These are phyloP conservation scores for Palloptera scutellata DNA, from an alignment of 2,888 invertebrate genomes.

Conservation along the genomic window DNA sequence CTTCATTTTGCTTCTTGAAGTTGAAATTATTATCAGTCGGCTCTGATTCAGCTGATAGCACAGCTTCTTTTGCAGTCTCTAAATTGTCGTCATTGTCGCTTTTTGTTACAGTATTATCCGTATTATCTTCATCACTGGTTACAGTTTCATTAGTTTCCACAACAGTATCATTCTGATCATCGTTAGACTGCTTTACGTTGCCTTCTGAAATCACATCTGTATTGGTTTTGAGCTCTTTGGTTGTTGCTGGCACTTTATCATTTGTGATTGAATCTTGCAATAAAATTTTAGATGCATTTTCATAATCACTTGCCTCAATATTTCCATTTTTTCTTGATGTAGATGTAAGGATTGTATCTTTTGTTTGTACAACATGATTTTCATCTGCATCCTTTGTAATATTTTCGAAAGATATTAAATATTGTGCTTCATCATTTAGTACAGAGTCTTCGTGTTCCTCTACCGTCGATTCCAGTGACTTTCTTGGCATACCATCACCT, in stretches of 20 bases:
- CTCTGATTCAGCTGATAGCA: neutral
- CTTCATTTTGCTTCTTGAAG: too few species aligned
- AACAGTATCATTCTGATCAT: neutral
- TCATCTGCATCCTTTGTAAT: neutral
- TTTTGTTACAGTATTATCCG: constrained; percentile 21
- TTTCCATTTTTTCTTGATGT: constrained; percentile 18
- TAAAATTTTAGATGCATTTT: neutral
- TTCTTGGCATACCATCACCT: neutral
- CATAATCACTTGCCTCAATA: neutral
- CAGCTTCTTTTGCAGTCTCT: neutral
- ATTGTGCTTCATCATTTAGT: constrained; percentile 1
- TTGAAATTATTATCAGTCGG: too few species aligned
- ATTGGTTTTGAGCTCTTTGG: too few species aligned
- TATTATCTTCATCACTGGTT: constrained; percentile 12
- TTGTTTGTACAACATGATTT: neutral
- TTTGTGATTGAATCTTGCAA: too few species aligned
- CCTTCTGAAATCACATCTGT: neutral
- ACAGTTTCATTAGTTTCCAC: constrained; percentile 1
- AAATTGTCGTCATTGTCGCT: constrained; percentile 1
- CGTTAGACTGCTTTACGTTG: neutral
- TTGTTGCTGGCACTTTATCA: too few species aligned
- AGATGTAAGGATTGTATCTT: constrained; percentile 18
- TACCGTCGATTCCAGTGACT: neutral
- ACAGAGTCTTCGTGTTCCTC: too few species aligned
- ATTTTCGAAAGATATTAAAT: neutral